Conservation (phyloP, 2,888 invertebrate genomes). For the Endotricha flammealis region DNA sequence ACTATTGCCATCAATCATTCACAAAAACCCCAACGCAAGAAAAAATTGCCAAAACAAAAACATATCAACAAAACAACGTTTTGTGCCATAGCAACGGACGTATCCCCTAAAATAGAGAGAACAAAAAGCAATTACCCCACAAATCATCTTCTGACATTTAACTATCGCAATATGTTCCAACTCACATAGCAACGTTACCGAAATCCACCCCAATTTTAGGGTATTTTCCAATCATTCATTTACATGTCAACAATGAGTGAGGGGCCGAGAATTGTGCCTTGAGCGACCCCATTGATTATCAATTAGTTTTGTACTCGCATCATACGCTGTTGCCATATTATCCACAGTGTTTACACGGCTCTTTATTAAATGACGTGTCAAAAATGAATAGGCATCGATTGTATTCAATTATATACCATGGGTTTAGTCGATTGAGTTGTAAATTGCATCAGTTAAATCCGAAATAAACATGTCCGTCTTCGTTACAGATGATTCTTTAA, state of each 20-base stretch:
- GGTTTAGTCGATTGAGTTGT: slow-evolving; percentile 27
- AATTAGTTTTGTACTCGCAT: slow-evolving; percentile 73
- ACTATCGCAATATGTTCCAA: slow-evolving; percentile 72
- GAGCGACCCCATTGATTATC: slow-evolving; percentile 69
- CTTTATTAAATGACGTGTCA: slow-evolving; percentile 59
- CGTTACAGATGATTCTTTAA: slow-evolving; percentile 72
- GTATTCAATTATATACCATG: slow-evolving; percentile 33
- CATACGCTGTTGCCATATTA: slow-evolving; percentile 66
- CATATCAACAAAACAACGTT: slow-evolving; percentile 70
- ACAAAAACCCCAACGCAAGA: slow-evolving; percentile 28
- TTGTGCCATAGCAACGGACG: too few relatives aligned
- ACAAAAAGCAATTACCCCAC: slow-evolving; percentile 74
- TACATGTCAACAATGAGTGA: slow-evolving; percentile 53
- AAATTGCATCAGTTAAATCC: slow-evolving; percentile 27
- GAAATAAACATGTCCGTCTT: slow-evolving; percentile 69
- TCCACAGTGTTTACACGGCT: slow-evolving; percentile 71
- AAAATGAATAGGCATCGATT: slow-evolving; percentile 32
- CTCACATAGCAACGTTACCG: slow-evolving; percentile 48
- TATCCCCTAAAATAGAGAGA: slow-evolving; percentile 46
- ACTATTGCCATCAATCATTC: slow-evolving; percentile 30
- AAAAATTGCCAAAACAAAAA: slow-evolving; percentile 52
- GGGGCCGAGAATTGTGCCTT: slow-evolving; percentile 47
- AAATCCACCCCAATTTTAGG: slow-evolving; percentile 43
- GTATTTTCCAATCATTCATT: slow-evolving; percentile 64
- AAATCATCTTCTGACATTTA: slow-evolving; percentile 76